Evolutionary conservation across 2,113 vertebrate genomes (phyloP), one percentile per base, ranked within the genome.

Genomic region (Tetrax tetrax): DNA sequence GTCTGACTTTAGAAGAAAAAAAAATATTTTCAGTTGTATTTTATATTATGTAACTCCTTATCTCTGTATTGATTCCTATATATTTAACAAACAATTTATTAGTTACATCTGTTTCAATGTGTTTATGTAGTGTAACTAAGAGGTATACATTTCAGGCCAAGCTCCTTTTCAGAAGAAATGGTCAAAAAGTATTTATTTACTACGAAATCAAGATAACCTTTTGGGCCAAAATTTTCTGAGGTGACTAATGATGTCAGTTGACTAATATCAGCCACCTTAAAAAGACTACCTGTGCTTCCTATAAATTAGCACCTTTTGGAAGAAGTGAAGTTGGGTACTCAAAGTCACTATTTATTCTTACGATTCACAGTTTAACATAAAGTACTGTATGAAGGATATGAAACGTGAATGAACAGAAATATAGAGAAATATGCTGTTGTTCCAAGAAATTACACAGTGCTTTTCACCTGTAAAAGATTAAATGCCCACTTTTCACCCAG

Each of bases 1-100:
- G 56, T 90, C 56, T 97, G 90, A 93, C 84, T 97, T 96, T 56
- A 91, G 35, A 96, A 80, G 81, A 90, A 65, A 96, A 97, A 95
- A 91, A 47, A 95, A 93, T 75, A 48, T 87, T 70, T 96, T 95
- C 83, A 91, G 66, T 47, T 95, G 12, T 78, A 91, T 79, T 95
- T 83, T 51, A 23, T 51, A 79, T 89, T 92, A 94, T 59, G 54
- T 89, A 97, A 91, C 96, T 93, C 50, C 15, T 96, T 86, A 70
- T 87, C 74, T 94, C 85, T 69, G 51, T 61, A 91, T 45, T 90
- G 83, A 95, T 86, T 90, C 38, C 45, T 84, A 80, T 50, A 56
- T 89, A 86, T 87, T 93, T 96, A 83, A 94, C 76, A 96, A 89
- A 93, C 53, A 79, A 90, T 82, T 93, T 53, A 93, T 95, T 95